Evolutionary conservation across 1,140 invertebrate genomes (phyloP), one percentile per base, ranked within the genome.

Genomic region (Delia radicum): DNA sequence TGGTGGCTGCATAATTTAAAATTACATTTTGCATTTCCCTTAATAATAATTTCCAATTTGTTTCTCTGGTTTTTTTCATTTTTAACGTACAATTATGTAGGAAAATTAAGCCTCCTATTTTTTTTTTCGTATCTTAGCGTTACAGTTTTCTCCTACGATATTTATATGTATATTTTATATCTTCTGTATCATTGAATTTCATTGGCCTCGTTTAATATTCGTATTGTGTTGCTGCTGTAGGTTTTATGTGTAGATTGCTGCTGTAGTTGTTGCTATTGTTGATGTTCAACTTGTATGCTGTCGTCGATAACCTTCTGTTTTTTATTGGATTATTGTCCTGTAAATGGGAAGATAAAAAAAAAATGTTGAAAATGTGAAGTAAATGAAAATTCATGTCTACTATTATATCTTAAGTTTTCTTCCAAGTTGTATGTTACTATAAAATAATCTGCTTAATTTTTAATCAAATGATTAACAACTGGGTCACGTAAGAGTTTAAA

Each of bases 161-260:
- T 37, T 69, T 69, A n/a, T 69, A 69, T 31, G 46, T 73, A 12
- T 73, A n/a, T 48, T 18, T 29, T 67, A 31, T 28, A 3, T 67
- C 42, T 27, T 21, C 24, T 21, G 15, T 73, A 46, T 55, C 71
- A 33, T 46, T 73, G 24, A 29, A 37, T 48, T 73, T 73, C 65
- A 69, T 69, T 69, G 65, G 65, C 65, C 29, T 33, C 65, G 65
- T 69, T 69, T 69, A 69, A 69, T 73, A 2, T 46, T 26, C 71
- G 33, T 72, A 46, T 13, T n/a, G 13, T 55, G 27, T 48, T 48
- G 71, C 31, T 55, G 27, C 28, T 48, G 71, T 21, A 46, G 24
- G 21, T 15, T 73, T 73, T 21, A 55, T 18, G 48, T 55, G 48
- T 55, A 21, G 2, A 21, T n/a, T 3, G 1, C 12, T 55, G n/a